phyloP scores from a whole-genome alignment of 2,888 invertebrate species.

The Heliconius erato region DNA sequence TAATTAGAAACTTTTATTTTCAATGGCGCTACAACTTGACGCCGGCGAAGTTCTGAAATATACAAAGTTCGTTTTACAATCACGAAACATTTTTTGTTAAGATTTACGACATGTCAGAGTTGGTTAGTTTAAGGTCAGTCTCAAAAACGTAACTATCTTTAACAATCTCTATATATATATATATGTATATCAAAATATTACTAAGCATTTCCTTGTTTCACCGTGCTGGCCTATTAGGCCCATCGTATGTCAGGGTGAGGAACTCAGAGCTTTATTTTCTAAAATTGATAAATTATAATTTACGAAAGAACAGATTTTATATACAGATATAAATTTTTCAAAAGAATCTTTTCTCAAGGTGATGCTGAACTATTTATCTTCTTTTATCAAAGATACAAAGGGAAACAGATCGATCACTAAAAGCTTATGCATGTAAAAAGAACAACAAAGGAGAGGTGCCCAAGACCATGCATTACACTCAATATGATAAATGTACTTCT shows the following conservation, averaged over 20 bases:
- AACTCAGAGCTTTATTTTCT: no score
- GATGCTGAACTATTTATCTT: not conserved
- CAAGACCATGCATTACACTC: conserved; percentile 25
- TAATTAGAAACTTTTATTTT: conserved; percentile 25
- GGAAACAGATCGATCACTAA: conserved; percentile 22
- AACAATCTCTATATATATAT: no score
- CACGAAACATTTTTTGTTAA: not conserved
- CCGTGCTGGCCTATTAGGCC: no score
- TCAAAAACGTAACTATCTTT: no score
- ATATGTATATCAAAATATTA: no score
- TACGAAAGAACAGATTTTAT: not conserved
- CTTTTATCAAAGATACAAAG: not conserved
- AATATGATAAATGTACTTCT: conserved; percentile 38
- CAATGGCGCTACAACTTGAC: not conserved
- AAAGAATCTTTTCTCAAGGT: not conserved
- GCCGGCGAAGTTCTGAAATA: not conserved
- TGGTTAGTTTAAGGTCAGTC: no score
- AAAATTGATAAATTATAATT: no score
- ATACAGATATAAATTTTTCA: not conserved
- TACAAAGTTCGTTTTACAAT: not conserved
- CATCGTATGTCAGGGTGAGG: no score
- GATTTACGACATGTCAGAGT: no score
- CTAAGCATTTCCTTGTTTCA: no score
- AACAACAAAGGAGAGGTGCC: conserved; percentile 17
- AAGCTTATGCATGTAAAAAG: conserved; percentile 23